Evolutionary conservation across 2,113 vertebrate species (phyloP), one percentile per base, ranked within the genome.

Genomic region (Sterrhoptilus dennistouni): DNA sequence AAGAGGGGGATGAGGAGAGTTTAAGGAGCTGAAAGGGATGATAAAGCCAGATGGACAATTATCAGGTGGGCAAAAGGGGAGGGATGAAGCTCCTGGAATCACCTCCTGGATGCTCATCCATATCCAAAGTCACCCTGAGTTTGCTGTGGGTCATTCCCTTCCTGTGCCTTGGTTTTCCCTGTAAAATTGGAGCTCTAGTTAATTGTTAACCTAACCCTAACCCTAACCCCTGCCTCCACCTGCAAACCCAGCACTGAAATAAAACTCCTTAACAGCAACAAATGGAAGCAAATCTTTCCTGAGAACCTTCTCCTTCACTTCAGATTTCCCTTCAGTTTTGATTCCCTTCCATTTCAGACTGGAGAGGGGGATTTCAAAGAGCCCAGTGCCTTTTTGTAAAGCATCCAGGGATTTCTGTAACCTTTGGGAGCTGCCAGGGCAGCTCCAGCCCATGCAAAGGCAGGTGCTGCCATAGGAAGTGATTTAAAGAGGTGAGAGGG

Each of bases 231-330:
- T 23, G 9, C 7, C 7, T 71, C 28, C 47, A 14, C 19, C 45
- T 78, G 18, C 66, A 77, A 42, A 35, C 6, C 23, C 24, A n/a
- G 16, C 14, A 5, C 33, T 14, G 13, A 23, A 44, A 61, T 35
- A 36, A 45, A 40, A 6, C 44, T 50, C 25, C 3, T 1, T 5
- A 4, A 57, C 0, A 1, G n/a, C 6, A 25, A 36, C 11, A 36
- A 59, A n/a, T 1, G 3, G 22, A 49, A 88, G 21, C 14, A 24
- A 88, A 83, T 10, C 25, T 56, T 85, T 5, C 31, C 52, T 15
- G 9, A 2, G 49, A 16, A 23, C 59, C 69, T 70, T 49, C 23
- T 57, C 33, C 21, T 64, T 57, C 38, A 4, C 35, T 82, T 81
- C 81, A 56, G 29, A 9, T 54, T 36, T 45, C 20, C 40, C 16